Conservation (phyloP, 2,888 invertebrate genomes). For the Craniophora ligustri region DNA sequence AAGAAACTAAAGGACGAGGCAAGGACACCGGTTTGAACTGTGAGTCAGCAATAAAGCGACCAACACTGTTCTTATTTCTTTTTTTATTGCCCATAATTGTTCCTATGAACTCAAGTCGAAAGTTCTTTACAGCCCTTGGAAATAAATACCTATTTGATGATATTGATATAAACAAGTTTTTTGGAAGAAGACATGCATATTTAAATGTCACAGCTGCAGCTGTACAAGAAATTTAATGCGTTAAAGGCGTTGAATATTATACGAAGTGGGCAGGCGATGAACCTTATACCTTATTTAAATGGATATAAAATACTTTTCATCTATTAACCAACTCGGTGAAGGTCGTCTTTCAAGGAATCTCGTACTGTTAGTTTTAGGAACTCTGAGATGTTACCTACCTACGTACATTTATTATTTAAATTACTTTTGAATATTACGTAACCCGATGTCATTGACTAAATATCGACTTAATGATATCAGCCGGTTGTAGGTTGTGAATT, state of each 20-base stretch:
- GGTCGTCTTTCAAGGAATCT: too few species aligned
- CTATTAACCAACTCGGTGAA: too few species aligned
- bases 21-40: slow-evolving; percentile 65
- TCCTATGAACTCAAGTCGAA: background rate
- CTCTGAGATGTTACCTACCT: background rate
- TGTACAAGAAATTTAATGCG: too few species aligned
- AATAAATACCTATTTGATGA: too few species aligned
- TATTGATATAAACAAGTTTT: too few species aligned
- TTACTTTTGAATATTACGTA: slow-evolving; percentile 5
- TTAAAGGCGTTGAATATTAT: too few species aligned
- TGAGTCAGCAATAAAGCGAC: slow-evolving; percentile 57
- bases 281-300: too few species aligned
- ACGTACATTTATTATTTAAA: background rate
- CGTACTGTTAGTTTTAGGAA: too few species aligned
- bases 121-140: background rate
- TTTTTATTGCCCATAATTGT: background rate
- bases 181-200: too few species aligned
- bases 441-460: slow-evolving; percentile 21
- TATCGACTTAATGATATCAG: slow-evolving; percentile 31
- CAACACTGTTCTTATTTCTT: slow-evolving; percentile 8
- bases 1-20: slow-evolving; percentile 66
- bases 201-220: too few species aligned
- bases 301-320: too few species aligned
- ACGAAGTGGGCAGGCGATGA: too few species aligned
- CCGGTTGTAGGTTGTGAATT: slow-evolving; percentile 32